phyloP scores from a whole-genome alignment of 2,797 vertebrate genomes.

The Psittacula echo region DNA sequence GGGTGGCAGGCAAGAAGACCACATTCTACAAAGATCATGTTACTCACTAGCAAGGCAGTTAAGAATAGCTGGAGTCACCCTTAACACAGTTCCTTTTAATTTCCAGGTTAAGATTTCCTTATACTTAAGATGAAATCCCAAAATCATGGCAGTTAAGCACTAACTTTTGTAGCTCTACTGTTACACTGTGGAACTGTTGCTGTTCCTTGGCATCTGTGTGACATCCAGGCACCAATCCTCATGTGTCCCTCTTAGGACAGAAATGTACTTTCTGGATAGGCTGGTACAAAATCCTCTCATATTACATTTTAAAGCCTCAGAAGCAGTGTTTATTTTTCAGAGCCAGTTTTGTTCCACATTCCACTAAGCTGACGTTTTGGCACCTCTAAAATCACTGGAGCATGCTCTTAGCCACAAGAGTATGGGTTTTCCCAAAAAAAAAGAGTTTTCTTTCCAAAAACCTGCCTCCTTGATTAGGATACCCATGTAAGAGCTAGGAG shows the following conservation, averaged over 20 bases:
- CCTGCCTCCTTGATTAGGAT: not conserved
- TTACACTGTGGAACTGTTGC: not conserved
- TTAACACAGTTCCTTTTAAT: not conserved
- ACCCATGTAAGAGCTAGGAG: not conserved
- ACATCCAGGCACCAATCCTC: not conserved
- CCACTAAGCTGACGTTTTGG: not conserved
- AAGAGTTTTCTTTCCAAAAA: not conserved
- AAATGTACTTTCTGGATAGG: not conserved
- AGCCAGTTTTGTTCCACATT: not conserved
- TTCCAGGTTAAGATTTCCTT: not conserved
- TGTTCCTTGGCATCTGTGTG: not conserved
- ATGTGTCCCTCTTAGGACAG: fast-evolving
- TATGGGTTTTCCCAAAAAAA: not conserved
- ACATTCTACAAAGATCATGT: not conserved
- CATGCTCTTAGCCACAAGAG: not conserved
- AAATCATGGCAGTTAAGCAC: not conserved
- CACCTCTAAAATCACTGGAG: not conserved
- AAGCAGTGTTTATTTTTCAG: not conserved
- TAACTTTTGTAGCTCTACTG: not conserved
- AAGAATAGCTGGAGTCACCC: not conserved
- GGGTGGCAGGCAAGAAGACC: not conserved
- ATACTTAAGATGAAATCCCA: not conserved
- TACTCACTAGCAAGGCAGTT: not conserved
- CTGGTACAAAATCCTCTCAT: not conserved
- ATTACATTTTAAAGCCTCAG: not conserved